phyloP scores from a whole-genome alignment of 2,113 vertebrate species.

The Periophthalmus modestus region DNA sequence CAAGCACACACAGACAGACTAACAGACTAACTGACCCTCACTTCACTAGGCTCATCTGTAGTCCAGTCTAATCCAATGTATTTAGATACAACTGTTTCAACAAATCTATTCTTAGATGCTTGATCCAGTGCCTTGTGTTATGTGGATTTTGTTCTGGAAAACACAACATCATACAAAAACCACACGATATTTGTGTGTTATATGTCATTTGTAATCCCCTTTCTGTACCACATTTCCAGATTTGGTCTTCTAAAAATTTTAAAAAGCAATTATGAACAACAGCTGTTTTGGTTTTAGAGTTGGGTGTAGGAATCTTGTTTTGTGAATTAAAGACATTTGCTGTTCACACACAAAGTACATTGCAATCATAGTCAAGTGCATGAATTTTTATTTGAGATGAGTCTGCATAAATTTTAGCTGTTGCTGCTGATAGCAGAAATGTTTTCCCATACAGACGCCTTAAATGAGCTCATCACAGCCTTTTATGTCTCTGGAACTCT shows the following conservation, averaged over 20 bases:
- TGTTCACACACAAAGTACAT: not conserved
- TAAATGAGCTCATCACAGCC: not conserved
- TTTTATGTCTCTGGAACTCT: not conserved
- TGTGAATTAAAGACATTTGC: not conserved
- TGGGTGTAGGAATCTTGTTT: not conserved
- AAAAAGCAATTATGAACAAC: not conserved
- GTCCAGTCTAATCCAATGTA: constrained; percentile 64
- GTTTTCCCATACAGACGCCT: not conserved
- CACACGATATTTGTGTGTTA: not conserved
- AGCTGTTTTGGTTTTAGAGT: not conserved
- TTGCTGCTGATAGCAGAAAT: not conserved
- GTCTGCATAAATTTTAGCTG: not conserved
- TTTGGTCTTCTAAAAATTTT: not conserved
- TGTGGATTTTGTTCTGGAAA: constrained; percentile 27
- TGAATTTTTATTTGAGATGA: not conserved
- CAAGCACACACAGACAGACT: constrained; percentile 34
- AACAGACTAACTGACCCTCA: constrained; percentile 59
- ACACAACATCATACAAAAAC: constrained; percentile 28
- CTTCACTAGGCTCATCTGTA: constrained; percentile 62
- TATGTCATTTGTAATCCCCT: not conserved
- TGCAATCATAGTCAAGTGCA: not conserved
- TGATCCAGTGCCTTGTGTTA: constrained; percentile 43
- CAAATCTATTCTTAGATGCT: constrained; percentile 61
- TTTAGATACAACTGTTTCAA: constrained; percentile 66
- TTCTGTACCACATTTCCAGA: not conserved